Evolutionary conservation across 2,797 vertebrate species (phyloP).

Genomic region (Acanthornis magna): DNA sequence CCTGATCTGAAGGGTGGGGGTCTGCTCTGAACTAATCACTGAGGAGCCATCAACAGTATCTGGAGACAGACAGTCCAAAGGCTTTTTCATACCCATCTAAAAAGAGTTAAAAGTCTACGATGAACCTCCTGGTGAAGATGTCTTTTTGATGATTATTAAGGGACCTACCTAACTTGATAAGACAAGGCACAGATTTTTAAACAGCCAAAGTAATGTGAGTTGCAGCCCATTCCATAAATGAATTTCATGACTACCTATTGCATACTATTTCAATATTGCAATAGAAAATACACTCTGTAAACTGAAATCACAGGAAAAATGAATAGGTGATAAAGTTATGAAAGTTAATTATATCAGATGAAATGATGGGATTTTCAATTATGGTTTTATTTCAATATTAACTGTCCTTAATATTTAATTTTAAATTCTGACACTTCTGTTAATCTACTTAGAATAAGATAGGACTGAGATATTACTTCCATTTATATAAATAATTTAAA

Average conservation of each 20-base stretch:
- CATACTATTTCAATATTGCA: background rate
- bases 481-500: constrained; percentile 1
- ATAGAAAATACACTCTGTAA: background rate
- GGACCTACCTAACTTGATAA: background rate
- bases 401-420: background rate
- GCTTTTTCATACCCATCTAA: background rate
- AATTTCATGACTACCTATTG: background rate
- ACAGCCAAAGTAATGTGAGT: background rate
- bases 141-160: background rate
- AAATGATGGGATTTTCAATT: background rate
- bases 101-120: background rate
- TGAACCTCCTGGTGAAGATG: background rate
- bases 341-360: background rate
- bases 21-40: background rate
- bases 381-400: constrained; percentile 5
- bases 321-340: background rate
- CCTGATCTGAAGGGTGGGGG: background rate
- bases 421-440: background rate
- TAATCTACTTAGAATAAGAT: background rate
- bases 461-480: background rate
- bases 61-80: background rate
- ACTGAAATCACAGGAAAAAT: background rate
- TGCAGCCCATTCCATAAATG: background rate
- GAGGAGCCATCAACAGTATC: background rate
- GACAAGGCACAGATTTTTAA: background rate